Evolutionary conservation across 2,797 vertebrate species (phyloP), one percentile per base, ranked within the genome.

Genomic region (Sebastes trivittatus): DNA sequence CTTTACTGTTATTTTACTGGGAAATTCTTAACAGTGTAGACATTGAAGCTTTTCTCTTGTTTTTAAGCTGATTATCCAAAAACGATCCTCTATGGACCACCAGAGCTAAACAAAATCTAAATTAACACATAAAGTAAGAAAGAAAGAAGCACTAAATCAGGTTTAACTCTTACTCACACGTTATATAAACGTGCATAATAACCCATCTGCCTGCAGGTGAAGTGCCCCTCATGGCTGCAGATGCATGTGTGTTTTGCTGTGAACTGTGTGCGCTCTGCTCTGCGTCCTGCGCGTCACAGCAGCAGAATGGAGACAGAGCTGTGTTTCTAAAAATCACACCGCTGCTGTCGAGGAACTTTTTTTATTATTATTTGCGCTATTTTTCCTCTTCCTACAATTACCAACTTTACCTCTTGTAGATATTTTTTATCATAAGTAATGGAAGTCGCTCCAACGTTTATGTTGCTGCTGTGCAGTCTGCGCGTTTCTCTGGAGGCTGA

Each of bases 271-370:
- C 52, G 91, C 90, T 67, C 61, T 7, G 82, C 81, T 84, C 85
- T 88, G 85, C 71, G 80, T 76, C 30, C 84, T 77, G 89, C 85
- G 88, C 87, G 84, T 91, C 92, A 81, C 90, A 77, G 93, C 89
- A 64, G 87, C 92, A 81, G 85, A 88, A 95, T 92, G 92, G 91
- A 93, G 90, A 90, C 95, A 74, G 94, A 94, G 93, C 94, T 89
- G 88, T 68, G 80, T 82, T 81, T 29, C 25, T 72, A n/a, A 91
- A 96, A 96, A 69, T 93, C 95, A 93, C 94, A 91, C 95, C 91
- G 93, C 91, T 78, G 92, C 88, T 77, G 56, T 75, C 63, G 68
- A 72, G 67, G n/a, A 79, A 77, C 20, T 70, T 76, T 78, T n/a
- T 32, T 58, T 58, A 4, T 25, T 82, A 32, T 70, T 63, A 52